Conservation (phyloP, 2,797 vertebrate species). For the Dallia pectoralis region DNA sequence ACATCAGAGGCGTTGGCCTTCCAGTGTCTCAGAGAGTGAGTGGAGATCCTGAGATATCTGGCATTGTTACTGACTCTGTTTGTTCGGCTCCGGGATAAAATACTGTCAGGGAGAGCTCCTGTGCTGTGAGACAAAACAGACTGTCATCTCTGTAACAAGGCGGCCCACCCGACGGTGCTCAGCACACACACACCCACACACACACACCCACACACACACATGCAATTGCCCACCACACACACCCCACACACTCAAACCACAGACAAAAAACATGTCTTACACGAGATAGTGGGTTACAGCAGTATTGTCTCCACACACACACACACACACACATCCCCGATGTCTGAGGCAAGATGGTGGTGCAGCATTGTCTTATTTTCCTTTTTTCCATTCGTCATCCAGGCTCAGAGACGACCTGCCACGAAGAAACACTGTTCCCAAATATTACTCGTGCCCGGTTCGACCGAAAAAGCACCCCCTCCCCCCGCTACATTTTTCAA, state of each 20-base stretch:
- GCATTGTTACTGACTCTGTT: slow-evolving; percentile 67
- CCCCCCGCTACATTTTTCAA: background rate
- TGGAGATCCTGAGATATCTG: slow-evolving; percentile 63
- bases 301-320: background rate
- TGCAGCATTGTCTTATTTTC: slow-evolving; percentile 27
- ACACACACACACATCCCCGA: slow-evolving; percentile 29
- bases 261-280: background rate
- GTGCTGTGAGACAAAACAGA: slow-evolving; percentile 72
- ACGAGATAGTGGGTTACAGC: background rate
- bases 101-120: slow-evolving; percentile 65
- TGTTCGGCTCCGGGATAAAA: slow-evolving; percentile 73
- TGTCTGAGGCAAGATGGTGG: slow-evolving; percentile 50
- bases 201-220: slow-evolving; percentile 3
- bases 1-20: slow-evolving; percentile 12
- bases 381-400: slow-evolving; percentile 53
- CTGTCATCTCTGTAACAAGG: slow-evolving; percentile 76
- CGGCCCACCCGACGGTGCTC: slow-evolving; percentile 60
- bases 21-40: slow-evolving; percentile 20
- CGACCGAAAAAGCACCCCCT: background rate
- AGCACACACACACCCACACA: slow-evolving; percentile 33
- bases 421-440: slow-evolving; percentile 38
- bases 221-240: background rate
- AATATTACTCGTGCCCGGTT: background rate
- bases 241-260: background rate
- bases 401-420: slow-evolving; percentile 53